These are phyloP conservation scores for Sarcophaga bullata DNA, from an alignment of 1,140 invertebrate genomes.

Conservation along the genomic window DNA sequence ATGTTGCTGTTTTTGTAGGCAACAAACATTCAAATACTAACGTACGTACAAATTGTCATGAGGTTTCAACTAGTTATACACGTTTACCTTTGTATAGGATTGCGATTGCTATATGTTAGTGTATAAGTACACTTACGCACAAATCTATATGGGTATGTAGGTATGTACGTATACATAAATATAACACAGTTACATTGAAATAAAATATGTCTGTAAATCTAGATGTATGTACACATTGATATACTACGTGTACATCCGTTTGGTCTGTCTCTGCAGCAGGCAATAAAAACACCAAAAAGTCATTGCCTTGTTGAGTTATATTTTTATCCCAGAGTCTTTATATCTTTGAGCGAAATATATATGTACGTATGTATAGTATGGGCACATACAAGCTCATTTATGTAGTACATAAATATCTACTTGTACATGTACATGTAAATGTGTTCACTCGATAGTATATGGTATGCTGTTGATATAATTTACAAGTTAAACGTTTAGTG, in stretches of 20 bases:
- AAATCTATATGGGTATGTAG: not conserved
- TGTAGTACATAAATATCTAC: not conserved
- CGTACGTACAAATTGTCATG: too few relatives aligned
- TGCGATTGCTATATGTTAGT: too few relatives aligned
- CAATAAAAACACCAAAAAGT: slow-evolving; percentile 65
- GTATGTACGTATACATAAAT: not conserved
- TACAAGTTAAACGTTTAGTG: slow-evolving; percentile 5
- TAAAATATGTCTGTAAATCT: not conserved
- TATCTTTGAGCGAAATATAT: not conserved
- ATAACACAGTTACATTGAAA: not conserved
- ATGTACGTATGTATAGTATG: not conserved
- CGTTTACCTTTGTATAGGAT: too few relatives aligned
- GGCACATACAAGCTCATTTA: not conserved
- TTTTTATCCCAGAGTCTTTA: slow-evolving; percentile 44
- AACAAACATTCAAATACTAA: not conserved
- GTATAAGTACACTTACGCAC: not conserved
- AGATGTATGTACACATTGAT: not conserved
- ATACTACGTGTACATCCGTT: not conserved
- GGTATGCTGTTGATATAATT: not conserved
- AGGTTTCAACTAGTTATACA: too few relatives aligned
- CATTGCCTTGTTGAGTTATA: slow-evolving; percentile 66
- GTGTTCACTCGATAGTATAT: not conserved
- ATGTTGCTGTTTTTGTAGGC: not conserved
- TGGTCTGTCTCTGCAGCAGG: slow-evolving; percentile 55
- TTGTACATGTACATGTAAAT: not conserved